phyloP scores from a whole-genome alignment of 2,797 vertebrate species.

The Telmatherina bonti region DNA sequence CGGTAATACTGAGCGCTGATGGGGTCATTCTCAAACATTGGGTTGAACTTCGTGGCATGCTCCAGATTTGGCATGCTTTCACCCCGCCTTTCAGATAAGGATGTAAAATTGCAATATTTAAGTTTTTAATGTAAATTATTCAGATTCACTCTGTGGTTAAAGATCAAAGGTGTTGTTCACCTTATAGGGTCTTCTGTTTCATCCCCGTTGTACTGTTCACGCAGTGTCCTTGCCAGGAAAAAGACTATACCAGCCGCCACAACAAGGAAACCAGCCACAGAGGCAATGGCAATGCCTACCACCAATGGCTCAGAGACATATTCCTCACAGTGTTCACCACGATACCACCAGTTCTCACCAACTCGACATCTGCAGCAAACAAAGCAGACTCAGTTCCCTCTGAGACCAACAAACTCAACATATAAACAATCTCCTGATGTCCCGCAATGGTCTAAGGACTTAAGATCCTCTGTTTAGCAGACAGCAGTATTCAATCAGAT shows the following conservation, averaged over 20 bases:
- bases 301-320: slow-evolving; percentile 92
- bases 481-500: no score
- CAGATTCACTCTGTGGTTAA: background rate
- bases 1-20: slow-evolving; percentile 83
- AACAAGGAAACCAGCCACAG: slow-evolving; percentile 88
- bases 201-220: slow-evolving; percentile 85
- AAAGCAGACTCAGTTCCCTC: background rate
- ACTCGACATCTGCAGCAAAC: slow-evolving; percentile 87
- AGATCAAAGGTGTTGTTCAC: slow-evolving; percentile 68
- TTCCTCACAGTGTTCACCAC: slow-evolving; percentile 94
- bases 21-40: slow-evolving; percentile 84
- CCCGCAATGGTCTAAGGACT: no score
- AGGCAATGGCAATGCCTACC: slow-evolving; percentile 90
- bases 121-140: background rate
- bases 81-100: slow-evolving; percentile 71
- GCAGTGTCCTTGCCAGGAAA: slow-evolving; percentile 87
- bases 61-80: slow-evolving; percentile 87
- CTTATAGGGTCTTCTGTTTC: slow-evolving; percentile 85
- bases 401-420: background rate
- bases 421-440: no score
- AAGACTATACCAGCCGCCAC: slow-evolving; percentile 86
- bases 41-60: slow-evolving; percentile 87
- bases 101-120: background rate
- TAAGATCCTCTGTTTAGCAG: background rate
- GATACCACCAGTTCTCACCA: slow-evolving; percentile 97